Evolutionary conservation across 2,113 vertebrate genomes (phyloP), one percentile per base, ranked within the genome.

Genomic region (Cyprinodon brontotheroides): DNA sequence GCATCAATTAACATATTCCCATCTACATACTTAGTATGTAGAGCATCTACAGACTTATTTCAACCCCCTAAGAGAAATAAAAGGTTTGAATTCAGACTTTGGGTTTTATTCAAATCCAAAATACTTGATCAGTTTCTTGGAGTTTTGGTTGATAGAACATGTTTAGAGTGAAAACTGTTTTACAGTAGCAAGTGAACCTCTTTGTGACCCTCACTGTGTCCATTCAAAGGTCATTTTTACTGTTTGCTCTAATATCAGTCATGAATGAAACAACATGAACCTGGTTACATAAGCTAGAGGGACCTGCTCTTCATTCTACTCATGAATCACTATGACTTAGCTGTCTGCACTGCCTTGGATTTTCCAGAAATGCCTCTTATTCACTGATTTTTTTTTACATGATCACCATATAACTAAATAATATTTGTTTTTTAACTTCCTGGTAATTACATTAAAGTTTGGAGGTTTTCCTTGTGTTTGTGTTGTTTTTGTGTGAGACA

Each of bases 261-360:
- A 17, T 61, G 36, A 40, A 10, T 67, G 10, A n/a, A 11, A 61
- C 40, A 68, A 59, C 62, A 36, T 29, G 11, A 64, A 61, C 40
- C 11, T 8, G 17, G 22, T 86, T 86, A 65, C 45, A 22, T 78
- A 82, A 85, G 9, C 1, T 37, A 65, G 22, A n/a, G 4, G 47
- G 48, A n/a, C 29, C 9, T 0, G 17, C 14, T 10, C 36, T 12
- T 20, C 17, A 39, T 11, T 22, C 39, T 22, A 57, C 3, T 1
- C 7, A 10, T 22, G 1, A 12, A 15, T 61, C 40, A 47, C 41
- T 61, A 38, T 53, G 63, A 11, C 12, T 29, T n/a, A 15, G 11
- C 22, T 60, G 29, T n/a, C 40, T 61, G 40, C 53, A 11, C 14
- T 45, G 20, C 70, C 6, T 8, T 70, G 10, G 0, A 36, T 6